phyloP scores from a whole-genome alignment of 2,113 vertebrate genomes.

The Lycocorax pyrrhopterus region DNA sequence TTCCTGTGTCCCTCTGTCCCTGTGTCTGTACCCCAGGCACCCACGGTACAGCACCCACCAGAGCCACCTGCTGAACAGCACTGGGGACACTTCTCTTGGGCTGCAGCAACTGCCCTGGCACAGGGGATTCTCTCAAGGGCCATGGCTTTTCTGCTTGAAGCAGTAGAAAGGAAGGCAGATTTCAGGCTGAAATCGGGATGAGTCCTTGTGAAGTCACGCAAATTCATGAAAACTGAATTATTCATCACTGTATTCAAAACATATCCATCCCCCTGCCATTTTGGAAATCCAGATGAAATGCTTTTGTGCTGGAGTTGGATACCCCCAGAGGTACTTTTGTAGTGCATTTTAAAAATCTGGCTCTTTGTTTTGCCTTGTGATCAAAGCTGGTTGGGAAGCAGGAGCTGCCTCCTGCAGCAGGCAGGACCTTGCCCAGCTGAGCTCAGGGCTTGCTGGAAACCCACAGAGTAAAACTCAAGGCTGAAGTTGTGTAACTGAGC shows the following conservation, averaged over 20 bases:
- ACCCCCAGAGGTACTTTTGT: not conserved
- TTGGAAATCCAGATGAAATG: conserved; percentile 1
- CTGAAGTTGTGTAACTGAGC: not conserved
- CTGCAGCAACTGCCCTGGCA: not conserved
- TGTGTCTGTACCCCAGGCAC: fast-evolving
- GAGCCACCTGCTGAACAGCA: not conserved
- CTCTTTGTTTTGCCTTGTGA: not conserved
- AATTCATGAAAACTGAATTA: not conserved
- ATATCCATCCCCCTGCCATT: not conserved
- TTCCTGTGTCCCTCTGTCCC: not conserved
- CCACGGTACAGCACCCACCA: fast-evolving
- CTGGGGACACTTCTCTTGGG: too few relatives aligned
- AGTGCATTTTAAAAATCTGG: not conserved
- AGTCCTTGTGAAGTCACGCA: not conserved
- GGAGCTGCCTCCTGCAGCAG: fast-evolving
- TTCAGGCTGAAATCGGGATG: not conserved
- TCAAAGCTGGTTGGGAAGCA: conserved; percentile 9
- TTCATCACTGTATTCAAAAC: not conserved
- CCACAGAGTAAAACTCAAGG: not conserved
- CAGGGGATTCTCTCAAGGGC: not conserved
- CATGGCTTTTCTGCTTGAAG: not conserved
- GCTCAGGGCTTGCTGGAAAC: not conserved
- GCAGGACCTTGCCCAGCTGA: not conserved
- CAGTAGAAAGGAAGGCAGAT: not conserved
- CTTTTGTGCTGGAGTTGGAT: not conserved